Evolutionary conservation across 2,113 vertebrate genomes (phyloP).

Genomic region (Apus apus): DNA sequence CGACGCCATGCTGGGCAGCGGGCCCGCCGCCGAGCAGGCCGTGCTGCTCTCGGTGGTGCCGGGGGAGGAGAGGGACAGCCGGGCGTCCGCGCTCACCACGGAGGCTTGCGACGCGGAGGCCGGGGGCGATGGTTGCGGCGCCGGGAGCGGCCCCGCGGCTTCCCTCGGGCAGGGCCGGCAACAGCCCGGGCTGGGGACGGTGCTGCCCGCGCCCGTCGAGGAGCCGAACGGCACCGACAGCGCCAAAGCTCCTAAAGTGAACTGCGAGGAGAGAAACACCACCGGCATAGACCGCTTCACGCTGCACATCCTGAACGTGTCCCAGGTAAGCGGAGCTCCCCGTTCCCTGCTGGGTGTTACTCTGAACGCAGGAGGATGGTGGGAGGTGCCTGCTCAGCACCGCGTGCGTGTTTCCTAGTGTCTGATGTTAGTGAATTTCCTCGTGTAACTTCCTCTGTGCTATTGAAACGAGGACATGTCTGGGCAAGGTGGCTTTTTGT

Average conservation of each 20-base stretch:
- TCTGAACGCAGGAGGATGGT: rapidly evolving
- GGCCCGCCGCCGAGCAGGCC: conserved; percentile 47
- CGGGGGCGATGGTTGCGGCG: not conserved
- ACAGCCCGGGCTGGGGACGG: conserved; percentile 65
- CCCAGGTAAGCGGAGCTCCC: conserved; percentile 79
- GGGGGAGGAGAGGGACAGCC: conserved; percentile 70
- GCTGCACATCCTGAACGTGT: conserved; percentile 88
- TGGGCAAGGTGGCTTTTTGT: rapidly evolving
- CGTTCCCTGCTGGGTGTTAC: rapidly evolving
- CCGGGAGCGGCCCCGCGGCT: not conserved
- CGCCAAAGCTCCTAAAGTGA: conserved; percentile 88
- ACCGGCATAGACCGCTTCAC: conserved; percentile 76
- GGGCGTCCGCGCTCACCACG: not conserved
- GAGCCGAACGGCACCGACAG: conserved; percentile 85
- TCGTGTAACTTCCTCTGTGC: rapidly evolving
- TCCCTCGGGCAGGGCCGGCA: not conserved
- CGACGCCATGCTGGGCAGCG: conserved; percentile 81
- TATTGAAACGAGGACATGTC: rapidly evolving
- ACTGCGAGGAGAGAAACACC: conserved; percentile 88
- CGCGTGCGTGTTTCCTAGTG: rapidly evolving
- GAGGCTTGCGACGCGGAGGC: conserved; percentile 62
- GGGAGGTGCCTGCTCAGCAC: not conserved
- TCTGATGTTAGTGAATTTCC: rapidly evolving
- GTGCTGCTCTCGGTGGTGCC: conserved; percentile 83
- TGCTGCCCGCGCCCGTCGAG: conserved; percentile 47